Evolutionary conservation across 2,888 invertebrate species (phyloP).

Genomic region (Tenodera sinensis): DNA sequence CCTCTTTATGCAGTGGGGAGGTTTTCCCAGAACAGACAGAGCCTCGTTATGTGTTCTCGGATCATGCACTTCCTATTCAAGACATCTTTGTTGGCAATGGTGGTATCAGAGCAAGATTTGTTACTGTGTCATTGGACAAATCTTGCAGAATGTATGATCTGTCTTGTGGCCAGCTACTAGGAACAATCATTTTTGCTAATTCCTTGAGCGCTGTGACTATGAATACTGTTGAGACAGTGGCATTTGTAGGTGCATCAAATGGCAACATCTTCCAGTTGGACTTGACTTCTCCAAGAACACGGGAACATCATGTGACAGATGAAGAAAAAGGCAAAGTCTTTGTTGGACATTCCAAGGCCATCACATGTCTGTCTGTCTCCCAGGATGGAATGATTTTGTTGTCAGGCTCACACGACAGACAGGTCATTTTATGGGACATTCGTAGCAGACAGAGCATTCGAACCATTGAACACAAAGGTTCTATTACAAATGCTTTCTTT

Average conservation of each 20-base stretch:
- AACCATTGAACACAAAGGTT: slow-evolving; percentile 68
- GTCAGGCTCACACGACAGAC: too few species aligned
- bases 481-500: slow-evolving; percentile 68
- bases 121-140: slow-evolving; percentile 76
- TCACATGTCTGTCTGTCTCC: slow-evolving; percentile 71
- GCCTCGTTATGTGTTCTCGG: slow-evolving; percentile 68
- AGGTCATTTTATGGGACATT: slow-evolving; percentile 78
- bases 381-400: slow-evolving; percentile 62
- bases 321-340: slow-evolving; percentile 52
- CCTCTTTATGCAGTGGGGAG: slow-evolving; percentile 37
- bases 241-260: slow-evolving; percentile 70
- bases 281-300: slow-evolving; percentile 61
- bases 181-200: slow-evolving; percentile 70
- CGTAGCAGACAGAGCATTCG: slow-evolving; percentile 69
- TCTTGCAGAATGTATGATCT: slow-evolving; percentile 81
- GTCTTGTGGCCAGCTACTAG: slow-evolving; percentile 61
- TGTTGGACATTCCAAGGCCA: slow-evolving; percentile 63
- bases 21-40: too few species aligned
- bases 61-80: slow-evolving; percentile 76
- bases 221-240: slow-evolving; percentile 64
- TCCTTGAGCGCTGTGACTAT: slow-evolving; percentile 65
- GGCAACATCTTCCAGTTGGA: slow-evolving; percentile 69
- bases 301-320: slow-evolving; percentile 62
- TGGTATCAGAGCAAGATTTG: slow-evolving; percentile 65
- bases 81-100: slow-evolving; percentile 72